These are phyloP conservation scores for Leptodactylus fallax DNA, from an alignment of 2,797 vertebrate species.

Conservation along the genomic window DNA sequence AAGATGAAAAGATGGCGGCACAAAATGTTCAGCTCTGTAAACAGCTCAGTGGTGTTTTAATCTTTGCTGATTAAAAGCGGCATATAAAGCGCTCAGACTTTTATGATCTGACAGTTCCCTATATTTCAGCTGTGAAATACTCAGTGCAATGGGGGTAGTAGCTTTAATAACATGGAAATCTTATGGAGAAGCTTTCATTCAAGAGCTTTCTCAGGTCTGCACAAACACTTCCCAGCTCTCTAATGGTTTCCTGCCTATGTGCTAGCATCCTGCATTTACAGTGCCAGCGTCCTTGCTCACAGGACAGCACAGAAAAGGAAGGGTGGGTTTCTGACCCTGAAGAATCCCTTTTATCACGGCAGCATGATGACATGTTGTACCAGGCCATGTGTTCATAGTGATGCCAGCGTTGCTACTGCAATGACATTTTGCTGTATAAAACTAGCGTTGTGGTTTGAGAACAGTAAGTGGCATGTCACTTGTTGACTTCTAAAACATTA, in stretches of 20 bases:
- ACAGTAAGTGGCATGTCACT: no score
- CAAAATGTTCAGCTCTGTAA: slow-evolving; percentile 17
- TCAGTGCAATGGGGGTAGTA: not conserved
- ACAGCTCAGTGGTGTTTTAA: slow-evolving; percentile 16
- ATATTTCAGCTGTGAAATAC: slow-evolving; percentile 13
- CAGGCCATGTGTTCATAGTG: not conserved
- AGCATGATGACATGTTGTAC: not conserved
- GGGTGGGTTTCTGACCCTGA: not conserved
- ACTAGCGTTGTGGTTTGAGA: no score
- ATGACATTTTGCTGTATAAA: no score
- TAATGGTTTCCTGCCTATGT: not conserved
- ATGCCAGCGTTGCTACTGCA: not conserved
- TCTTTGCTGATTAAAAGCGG: slow-evolving; percentile 27
- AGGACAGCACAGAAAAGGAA: not conserved
- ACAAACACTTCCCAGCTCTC: slow-evolving; percentile 3
- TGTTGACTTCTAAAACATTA: no score
- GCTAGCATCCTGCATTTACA: not conserved
- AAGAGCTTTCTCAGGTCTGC: not conserved
- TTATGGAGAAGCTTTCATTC: slow-evolving; percentile 5
- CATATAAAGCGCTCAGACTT: slow-evolving; percentile 8
- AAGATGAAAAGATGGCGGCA: slow-evolving; percentile 1
- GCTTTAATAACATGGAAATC: not conserved
- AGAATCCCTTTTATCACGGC: not conserved
- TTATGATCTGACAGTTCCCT: slow-evolving; percentile 24
- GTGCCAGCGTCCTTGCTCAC: not conserved